Percentiles rank a stretch among this genome's conserved stretches.
Evolutionary conservation across 2,888 invertebrate species (phyloP).

Genomic region (Drosophila mettleri): DNA sequence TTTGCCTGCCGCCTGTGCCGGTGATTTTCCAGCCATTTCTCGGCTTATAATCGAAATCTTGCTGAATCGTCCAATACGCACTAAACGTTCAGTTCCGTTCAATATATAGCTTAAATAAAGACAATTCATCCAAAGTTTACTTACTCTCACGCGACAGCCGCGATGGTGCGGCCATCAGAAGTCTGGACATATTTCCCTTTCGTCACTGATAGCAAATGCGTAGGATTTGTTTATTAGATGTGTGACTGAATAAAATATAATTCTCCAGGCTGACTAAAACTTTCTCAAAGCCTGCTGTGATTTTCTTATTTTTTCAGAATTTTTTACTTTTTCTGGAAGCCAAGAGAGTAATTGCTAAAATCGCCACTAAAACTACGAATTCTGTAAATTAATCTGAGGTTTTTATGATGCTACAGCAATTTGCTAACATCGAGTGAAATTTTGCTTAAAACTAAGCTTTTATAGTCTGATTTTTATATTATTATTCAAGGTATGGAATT

Average conservation of each 20-base stretch:
- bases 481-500: not conserved
- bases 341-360: not conserved
- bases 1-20: conserved; percentile 13
- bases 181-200: conserved; percentile 46
- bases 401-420: not conserved
- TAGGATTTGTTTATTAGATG: conserved; percentile 29
- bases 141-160: conserved; percentile 37
- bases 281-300: conserved; percentile 33
- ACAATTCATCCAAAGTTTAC: conserved; percentile 22
- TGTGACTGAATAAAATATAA: conserved; percentile 37
- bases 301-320: conserved; percentile 1
- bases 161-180: conserved; percentile 39
- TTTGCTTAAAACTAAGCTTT: not conserved
- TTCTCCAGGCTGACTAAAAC: conserved; percentile 16
- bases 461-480: too few relatives aligned
- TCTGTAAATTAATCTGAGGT: not conserved
- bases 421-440: not conserved
- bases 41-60: conserved; percentile 26
- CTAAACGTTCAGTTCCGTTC: conserved; percentile 11
- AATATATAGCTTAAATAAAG: not conserved
- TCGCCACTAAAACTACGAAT: too few relatives aligned
- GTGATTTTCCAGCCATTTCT: conserved; percentile 24
- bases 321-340: not conserved
- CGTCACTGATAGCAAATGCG: conserved; percentile 9
- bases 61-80: conserved; percentile 18